Percentiles rank a stretch among this genome's conserved stretches.
Conservation (phyloP, 2,888 invertebrate genomes). For the Tipula unca region DNA sequence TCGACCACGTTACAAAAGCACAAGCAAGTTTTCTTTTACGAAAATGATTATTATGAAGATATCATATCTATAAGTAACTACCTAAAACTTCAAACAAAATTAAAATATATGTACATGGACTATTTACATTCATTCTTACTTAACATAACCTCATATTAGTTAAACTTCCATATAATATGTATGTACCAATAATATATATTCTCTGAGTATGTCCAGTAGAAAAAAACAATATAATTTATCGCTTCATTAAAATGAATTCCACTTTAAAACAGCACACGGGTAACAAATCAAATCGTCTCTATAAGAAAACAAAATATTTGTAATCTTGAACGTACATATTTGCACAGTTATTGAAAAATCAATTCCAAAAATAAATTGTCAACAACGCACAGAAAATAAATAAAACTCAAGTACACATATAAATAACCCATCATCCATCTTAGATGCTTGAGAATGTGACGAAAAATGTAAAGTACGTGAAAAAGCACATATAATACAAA, state of each 20-base stretch:
- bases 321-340: neutral
- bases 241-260: neutral
- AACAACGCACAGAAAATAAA: neutral
- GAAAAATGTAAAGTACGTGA: neutral
- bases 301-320: neutral
- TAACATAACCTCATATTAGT: neutral
- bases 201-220: neutral
- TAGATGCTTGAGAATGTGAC: neutral
- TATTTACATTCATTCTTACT: neutral
- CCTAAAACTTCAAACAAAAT: neutral
- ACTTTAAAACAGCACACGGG: neutral
- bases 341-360: constrained; percentile 8
- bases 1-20: too few relatives aligned
- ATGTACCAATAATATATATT: too few relatives aligned
- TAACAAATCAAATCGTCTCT: neutral
- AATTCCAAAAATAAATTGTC: constrained; percentile 14
- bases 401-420: neutral
- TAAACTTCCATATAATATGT: neutral
- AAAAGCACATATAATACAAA: neutral
- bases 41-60: too few relatives aligned
- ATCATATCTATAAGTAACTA: neutral
- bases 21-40: too few relatives aligned
- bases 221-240: neutral
- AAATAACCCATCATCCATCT: neutral
- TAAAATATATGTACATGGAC: neutral